These are phyloP conservation scores for Numenius arquata DNA, from an alignment of 2,113 vertebrate species.

Conservation along the genomic window DNA sequence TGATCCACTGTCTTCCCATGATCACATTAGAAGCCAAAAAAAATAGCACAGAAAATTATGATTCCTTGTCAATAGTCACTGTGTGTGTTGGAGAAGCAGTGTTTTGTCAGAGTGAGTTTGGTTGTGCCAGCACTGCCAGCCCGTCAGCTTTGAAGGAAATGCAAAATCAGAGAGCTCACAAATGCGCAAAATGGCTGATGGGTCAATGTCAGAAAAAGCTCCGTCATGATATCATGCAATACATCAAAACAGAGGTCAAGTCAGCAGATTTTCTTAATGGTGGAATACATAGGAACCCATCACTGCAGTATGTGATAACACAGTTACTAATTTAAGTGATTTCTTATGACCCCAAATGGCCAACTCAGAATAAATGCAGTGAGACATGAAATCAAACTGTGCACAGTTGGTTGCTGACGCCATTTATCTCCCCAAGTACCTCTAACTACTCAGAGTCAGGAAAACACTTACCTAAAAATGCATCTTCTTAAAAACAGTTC, in stretches of 20 bases:
- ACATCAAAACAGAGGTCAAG: not conserved
- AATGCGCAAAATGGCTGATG: not conserved
- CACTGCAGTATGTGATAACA: not conserved
- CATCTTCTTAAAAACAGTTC: not conserved
- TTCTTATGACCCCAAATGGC: not conserved
- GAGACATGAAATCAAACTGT: not conserved
- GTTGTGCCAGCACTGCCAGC: not conserved
- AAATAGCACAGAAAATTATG: not conserved
- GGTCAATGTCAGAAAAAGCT: not conserved
- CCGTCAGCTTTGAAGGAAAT: not conserved
- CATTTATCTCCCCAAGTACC: not conserved
- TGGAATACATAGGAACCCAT: not conserved
- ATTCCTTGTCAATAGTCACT: not conserved
- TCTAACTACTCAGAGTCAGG: not conserved
- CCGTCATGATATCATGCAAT: not conserved
- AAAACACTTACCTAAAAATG: not conserved
- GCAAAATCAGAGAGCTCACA: not conserved
- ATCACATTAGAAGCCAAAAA: not conserved
- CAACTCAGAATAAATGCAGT: not conserved
- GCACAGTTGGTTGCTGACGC: not conserved
- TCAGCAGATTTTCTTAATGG: not conserved
- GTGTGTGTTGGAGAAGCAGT: not conserved
- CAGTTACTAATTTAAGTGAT: not conserved
- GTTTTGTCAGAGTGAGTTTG: not conserved
- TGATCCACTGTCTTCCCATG: not conserved